phyloP scores from a whole-genome alignment of 1,140 invertebrate genomes.

The Cotesia chilonis region DNA sequence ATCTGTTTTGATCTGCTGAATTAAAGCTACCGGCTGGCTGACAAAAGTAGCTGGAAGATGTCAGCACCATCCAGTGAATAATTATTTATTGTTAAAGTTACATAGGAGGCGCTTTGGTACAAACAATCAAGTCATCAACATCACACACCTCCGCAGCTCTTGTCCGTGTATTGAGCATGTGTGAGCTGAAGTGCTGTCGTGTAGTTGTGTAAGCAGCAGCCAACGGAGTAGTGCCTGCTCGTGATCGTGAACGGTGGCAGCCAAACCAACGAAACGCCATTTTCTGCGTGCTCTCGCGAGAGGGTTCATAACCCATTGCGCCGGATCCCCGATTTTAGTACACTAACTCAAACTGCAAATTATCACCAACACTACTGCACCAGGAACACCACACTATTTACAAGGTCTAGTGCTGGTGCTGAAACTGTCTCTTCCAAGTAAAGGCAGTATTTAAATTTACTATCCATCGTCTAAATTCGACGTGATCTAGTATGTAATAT shows the following conservation, averaged over 20 bases:
- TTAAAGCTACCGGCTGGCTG: too few relatives aligned
- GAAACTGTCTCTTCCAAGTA: neutral
- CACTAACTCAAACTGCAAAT: neutral
- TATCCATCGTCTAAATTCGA: too few relatives aligned
- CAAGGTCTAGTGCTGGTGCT: neutral
- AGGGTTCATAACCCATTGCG: slow-evolving; percentile 24
- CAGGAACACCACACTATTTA: neutral
- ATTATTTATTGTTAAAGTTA: too few relatives aligned
- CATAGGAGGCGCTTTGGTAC: too few relatives aligned
- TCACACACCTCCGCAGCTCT: neutral
- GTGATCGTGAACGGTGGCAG: slow-evolving; percentile 19
- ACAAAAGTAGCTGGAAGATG: too few relatives aligned
- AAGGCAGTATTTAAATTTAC: too few relatives aligned
- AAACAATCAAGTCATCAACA: neutral
- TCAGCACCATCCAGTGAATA: too few relatives aligned
- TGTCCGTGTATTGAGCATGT: neutral
- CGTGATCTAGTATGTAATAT: neutral
- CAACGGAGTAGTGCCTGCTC: slow-evolving; percentile 10
- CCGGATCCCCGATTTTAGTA: neutral
- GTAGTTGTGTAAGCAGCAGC: slow-evolving; percentile 19
- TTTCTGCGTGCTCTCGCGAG: slow-evolving; percentile 37
- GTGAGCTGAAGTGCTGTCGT: neutral
- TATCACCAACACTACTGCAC: neutral
- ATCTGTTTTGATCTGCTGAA: too few relatives aligned
- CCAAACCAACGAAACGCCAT: slow-evolving; percentile 42